Evolutionary conservation across 2,113 vertebrate species (phyloP).

Genomic region (Oryzias curvinotus): DNA sequence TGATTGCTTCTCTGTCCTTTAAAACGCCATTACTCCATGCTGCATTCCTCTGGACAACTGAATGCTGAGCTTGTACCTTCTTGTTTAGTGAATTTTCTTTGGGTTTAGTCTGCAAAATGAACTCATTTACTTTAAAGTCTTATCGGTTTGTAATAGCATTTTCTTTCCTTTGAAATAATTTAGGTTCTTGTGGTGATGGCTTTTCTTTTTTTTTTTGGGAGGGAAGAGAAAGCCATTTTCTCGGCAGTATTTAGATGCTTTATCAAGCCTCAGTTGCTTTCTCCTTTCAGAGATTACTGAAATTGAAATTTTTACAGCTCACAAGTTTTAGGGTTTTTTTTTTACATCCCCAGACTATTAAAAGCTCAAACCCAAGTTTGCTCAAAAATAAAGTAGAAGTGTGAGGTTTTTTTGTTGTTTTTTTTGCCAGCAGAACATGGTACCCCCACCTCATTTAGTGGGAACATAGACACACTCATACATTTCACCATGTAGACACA

Average conservation of each 20-base stretch:
- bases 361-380: conserved; percentile 61
- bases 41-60: conserved; percentile 50
- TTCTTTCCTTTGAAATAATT: conserved; percentile 48
- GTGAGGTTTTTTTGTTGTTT: conserved; percentile 8
- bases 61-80: conserved; percentile 58
- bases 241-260: conserved; percentile 32
- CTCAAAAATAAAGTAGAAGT: conserved; percentile 47
- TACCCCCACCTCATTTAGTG: conserved; percentile 67
- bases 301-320: conserved; percentile 34
- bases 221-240: conserved; percentile 46
- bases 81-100: conserved; percentile 36
- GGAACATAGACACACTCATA: conserved; percentile 69
- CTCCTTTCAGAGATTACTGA: conserved; percentile 31
- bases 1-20: conserved; percentile 69
- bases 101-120: conserved; percentile 18
- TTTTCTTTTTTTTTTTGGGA: conserved; percentile 24
- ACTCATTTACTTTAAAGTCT: conserved; percentile 40
- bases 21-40: conserved; percentile 56
- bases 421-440: conserved; percentile 34
- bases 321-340: background rate
- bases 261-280: conserved; percentile 41
- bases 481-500: conserved; percentile 88
- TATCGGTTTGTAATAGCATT: conserved; percentile 34
- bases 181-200: conserved; percentile 20
- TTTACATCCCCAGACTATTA: background rate